phyloP scores from a whole-genome alignment of 2,113 vertebrate genomes.

The Poecile atricapillus region DNA sequence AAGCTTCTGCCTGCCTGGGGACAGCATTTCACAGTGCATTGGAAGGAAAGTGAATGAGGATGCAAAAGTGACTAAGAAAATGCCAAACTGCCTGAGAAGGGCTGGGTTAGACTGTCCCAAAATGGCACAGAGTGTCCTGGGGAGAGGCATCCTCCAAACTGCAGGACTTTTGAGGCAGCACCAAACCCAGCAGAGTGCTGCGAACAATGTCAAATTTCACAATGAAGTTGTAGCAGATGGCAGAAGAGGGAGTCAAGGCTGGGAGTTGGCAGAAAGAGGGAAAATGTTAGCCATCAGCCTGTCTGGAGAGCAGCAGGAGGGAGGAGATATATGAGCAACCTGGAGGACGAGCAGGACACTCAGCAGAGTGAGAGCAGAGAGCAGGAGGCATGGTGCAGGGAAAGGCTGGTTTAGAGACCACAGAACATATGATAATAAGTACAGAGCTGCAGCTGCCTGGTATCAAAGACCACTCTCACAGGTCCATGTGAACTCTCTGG shows the following conservation, averaged over 20 bases:
- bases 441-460: neutral
- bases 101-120: neutral
- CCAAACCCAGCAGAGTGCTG: neutral
- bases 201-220: neutral
- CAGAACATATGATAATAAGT: neutral
- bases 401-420: neutral
- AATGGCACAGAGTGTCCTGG: neutral
- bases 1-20: neutral
- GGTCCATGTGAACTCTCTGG: neutral
- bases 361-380: neutral
- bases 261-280: constrained; percentile 28
- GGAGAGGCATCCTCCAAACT: neutral
- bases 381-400: neutral
- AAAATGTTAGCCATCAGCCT: constrained; percentile 31
- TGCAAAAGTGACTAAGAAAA: neutral
- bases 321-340: constrained; percentile 32
- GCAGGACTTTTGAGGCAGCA: neutral
- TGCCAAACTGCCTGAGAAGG: neutral
- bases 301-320: constrained; percentile 36
- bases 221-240: constrained; percentile 55
- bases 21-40: neutral
- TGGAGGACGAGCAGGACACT: constrained; percentile 19
- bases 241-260: constrained; percentile 29
- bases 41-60: neutral
- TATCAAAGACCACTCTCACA: neutral